Base-by-base conservation (phyloP, 2,113 vertebrate species). In the Mustelus asterias region DNA sequence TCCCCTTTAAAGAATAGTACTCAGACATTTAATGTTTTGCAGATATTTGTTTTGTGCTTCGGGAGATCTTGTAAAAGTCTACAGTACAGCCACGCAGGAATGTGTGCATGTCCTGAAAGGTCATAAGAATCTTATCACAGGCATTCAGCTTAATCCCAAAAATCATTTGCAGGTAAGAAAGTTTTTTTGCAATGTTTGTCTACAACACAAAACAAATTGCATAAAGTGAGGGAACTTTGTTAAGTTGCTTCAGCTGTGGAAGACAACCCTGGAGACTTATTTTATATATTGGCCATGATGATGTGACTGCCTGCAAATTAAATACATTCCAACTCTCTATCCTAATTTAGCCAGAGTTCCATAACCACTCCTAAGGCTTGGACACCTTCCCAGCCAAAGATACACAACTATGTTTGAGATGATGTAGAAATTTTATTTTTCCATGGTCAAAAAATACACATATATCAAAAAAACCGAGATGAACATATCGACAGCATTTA, bases 121-220 rank as follows among this genome's bases (percentile, higher is more conserved):
- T 65, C 99, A 99, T 97, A 97, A 96, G 20, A 97, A 98, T 96
- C 96, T 98, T 96, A 98, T 99, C 85, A 99, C 98, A 0, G 98
- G 98, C 65, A 96, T 99, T 93, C 97, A 97, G 83, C 97, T 99
- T 58, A 99, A 98, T 97, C 99, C 99, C 0, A 97, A 97, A 93
- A 99, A 99, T 97, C 98, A 98, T 95, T 96, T 99, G 65, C 99
- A 99, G 99, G 99, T 99, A 4, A 69, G n/a, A 5, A 60, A 67
- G 14, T 83, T 54, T 37, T 29, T 86, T 63, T 80, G 33, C 8
- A 78, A 63, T 48, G 18, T n/a, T 60, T 58, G 8, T 13, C 41
- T 86, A 65, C 11, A 95, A 65, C 6, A 24, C 78, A 22, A 13
- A 24, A 37, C 22, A 37, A 9, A 67, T 67, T 67, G 11, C 58